Percentiles rank a stretch among this genome's conserved stretches.
Evolutionary conservation across 2,113 vertebrate genomes (phyloP).

Genomic region (Cheilinus undulatus): DNA sequence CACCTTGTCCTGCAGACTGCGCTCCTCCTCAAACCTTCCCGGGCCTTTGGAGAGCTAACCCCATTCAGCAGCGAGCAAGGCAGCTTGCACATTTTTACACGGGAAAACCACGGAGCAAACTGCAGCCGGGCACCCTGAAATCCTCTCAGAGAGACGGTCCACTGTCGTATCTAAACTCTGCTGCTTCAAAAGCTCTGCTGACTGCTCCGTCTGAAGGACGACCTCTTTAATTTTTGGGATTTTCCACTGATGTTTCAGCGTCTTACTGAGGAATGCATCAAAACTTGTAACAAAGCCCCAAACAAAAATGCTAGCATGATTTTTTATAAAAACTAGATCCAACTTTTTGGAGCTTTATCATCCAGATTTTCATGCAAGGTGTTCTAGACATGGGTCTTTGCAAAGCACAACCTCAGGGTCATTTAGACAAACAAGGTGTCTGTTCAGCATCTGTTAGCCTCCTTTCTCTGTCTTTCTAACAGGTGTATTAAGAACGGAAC

Average conservation of each 20-base stretch:
- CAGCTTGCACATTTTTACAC: constrained; percentile 6
- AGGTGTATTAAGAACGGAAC: too few relatives aligned
- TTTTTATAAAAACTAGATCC: too few relatives aligned
- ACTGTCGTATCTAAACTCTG: background rate
- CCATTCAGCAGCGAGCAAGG: constrained; percentile 60
- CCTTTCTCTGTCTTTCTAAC: too few relatives aligned
- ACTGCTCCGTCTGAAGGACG: too few relatives aligned
- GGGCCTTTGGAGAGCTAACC: constrained; percentile 71
- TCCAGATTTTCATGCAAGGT: too few relatives aligned
- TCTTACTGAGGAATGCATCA: background rate
- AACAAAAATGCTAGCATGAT: background rate
- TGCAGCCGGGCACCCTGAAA: constrained; percentile 1
- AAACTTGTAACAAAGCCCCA: background rate
- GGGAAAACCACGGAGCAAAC: constrained; percentile 29
- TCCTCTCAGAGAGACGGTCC: background rate
- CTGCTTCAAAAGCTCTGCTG: too few relatives aligned
- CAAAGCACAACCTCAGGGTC: too few relatives aligned
- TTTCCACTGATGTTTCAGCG: too few relatives aligned
- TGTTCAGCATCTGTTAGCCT: too few relatives aligned
- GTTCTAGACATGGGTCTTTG: too few relatives aligned
- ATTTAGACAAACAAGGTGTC: too few relatives aligned
- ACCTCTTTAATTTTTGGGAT: too few relatives aligned
- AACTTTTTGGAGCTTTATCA: background rate
- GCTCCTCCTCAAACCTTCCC: constrained; percentile 60
- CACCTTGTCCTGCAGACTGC: constrained; percentile 73